phyloP scores from a whole-genome alignment of 1,140 invertebrate genomes.

The Zaprionus lachaisei region DNA sequence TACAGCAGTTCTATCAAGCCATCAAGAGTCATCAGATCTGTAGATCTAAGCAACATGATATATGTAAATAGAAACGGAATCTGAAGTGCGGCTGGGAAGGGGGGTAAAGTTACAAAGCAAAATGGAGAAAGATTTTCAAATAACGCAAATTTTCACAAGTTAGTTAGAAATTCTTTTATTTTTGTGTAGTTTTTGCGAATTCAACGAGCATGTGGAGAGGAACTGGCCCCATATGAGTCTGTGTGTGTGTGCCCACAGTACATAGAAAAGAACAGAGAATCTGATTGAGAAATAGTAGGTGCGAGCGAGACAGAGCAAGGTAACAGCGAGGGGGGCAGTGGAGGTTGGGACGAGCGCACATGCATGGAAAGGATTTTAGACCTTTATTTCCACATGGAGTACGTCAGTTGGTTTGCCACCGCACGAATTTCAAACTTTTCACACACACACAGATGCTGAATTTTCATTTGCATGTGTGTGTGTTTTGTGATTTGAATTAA shows the following conservation, averaged over 20 bases:
- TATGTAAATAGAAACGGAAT: conserved; percentile 23
- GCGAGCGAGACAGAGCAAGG: conserved; percentile 8
- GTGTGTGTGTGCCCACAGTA: conserved; percentile 3
- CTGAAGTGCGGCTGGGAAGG: background rate
- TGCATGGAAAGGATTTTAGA: conserved; percentile 71
- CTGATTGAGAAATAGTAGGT: background rate
- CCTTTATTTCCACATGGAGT: conserved; percentile 72
- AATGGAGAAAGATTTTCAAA: conserved; percentile 59
- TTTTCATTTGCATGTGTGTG: conserved; percentile 63
- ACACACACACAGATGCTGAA: conserved; percentile 52
- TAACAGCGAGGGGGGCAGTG: background rate
- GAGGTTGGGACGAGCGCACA: conserved; percentile 9
- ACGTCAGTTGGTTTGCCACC: conserved; percentile 75
- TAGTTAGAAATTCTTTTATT: conserved; percentile 64
- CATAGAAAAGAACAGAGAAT: conserved; percentile 1
- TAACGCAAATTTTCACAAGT: conserved; percentile 66
- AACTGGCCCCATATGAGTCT: conserved; percentile 8
- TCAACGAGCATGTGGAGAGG: conserved; percentile 12
- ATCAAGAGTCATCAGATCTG: background rate
- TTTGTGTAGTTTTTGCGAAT: conserved; percentile 64
- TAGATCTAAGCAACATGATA: conserved; percentile 18
- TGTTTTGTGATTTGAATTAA: conserved; percentile 81
- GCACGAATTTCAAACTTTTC: conserved; percentile 79
- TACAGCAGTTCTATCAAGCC: background rate
- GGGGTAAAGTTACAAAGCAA: conserved; percentile 21